Percentiles rank a stretch among this genome's conserved stretches.
These are phyloP conservation scores for Stegophylla sp. DNA, from an alignment of 2,888 invertebrate species.

Conservation along the genomic window DNA sequence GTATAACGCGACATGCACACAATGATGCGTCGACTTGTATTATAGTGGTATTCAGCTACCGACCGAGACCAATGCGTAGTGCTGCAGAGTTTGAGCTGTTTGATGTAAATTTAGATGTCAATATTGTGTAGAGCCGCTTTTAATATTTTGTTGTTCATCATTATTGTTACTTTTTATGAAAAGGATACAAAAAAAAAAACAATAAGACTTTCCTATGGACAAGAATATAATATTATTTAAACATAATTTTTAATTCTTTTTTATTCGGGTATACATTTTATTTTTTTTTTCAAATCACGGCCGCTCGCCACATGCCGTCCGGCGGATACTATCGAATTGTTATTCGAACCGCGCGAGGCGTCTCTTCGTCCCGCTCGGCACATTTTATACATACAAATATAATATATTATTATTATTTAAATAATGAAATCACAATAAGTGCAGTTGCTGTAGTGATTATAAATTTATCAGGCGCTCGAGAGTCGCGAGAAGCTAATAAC, in stretches of 20 bases:
- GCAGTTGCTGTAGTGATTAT: too few relatives aligned
- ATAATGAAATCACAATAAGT: slow-evolving; percentile 27
- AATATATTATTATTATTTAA: neutral
- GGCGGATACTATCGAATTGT: slow-evolving; percentile 38
- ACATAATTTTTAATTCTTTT: slow-evolving; percentile 28
- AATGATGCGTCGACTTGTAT: neutral
- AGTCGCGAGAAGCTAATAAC: too few relatives aligned
- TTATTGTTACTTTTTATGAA: neutral
- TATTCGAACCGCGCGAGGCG: neutral
- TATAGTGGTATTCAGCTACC: neutral
- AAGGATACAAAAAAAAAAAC: slow-evolving; percentile 14
- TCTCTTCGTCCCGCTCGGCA: neutral
- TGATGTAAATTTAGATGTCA: slow-evolving; percentile 41
- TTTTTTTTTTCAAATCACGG: slow-evolving; percentile 41
- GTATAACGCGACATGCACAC: neutral
- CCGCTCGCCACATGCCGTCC: slow-evolving; percentile 46
- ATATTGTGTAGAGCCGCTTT: neutral
- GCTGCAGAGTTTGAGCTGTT: neutral
- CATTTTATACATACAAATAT: neutral
- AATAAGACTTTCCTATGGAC: too few relatives aligned
- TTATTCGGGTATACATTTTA: neutral
- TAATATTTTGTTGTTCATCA: slow-evolving; percentile 17
- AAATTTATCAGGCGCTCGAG: neutral
- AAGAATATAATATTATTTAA: slow-evolving; percentile 15
- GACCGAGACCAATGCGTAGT: too few relatives aligned